Evolutionary conservation across 2,797 vertebrate genomes (phyloP).

Genomic region (Danio choprae): DNA sequence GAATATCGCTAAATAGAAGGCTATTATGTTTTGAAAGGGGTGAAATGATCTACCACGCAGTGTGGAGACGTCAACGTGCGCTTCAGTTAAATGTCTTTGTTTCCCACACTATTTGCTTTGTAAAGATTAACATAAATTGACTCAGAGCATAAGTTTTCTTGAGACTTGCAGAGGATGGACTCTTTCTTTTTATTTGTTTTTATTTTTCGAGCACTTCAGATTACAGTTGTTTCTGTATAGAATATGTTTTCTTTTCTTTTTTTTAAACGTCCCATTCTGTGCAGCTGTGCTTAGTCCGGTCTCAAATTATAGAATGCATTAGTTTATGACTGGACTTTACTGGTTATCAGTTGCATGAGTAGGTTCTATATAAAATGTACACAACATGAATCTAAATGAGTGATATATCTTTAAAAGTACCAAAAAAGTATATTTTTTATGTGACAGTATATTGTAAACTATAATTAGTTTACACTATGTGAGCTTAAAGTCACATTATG

Average conservation of each 20-base stretch:
- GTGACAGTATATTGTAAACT: neutral
- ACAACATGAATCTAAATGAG: neutral
- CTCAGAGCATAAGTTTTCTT: slow-evolving; percentile 78
- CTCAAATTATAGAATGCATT: neutral
- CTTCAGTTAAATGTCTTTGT: slow-evolving; percentile 99
- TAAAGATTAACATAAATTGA: slow-evolving; percentile 99
- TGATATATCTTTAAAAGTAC: neutral
- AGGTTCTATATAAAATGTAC: neutral
- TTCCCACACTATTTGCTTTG: slow-evolving; percentile 99
- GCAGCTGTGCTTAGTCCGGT: neutral
- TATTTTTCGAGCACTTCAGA: neutral
- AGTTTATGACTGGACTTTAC: neutral
- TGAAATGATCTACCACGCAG: slow-evolving; percentile 99
- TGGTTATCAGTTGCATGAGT: neutral
- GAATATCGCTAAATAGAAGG: slow-evolving; percentile 99
- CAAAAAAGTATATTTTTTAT: neutral
- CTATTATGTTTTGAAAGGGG: slow-evolving; percentile 99
- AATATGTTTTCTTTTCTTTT: neutral
- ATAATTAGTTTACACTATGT: neutral
- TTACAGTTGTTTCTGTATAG: neutral
- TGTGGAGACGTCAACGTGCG: slow-evolving; percentile 98
- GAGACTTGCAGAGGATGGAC: neutral
- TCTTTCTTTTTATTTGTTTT: neutral
- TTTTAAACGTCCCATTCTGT: neutral
- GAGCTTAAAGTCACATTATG: no score